Base-by-base conservation (phyloP, 1,140 invertebrate species). In the Apis mellifera region DNA sequence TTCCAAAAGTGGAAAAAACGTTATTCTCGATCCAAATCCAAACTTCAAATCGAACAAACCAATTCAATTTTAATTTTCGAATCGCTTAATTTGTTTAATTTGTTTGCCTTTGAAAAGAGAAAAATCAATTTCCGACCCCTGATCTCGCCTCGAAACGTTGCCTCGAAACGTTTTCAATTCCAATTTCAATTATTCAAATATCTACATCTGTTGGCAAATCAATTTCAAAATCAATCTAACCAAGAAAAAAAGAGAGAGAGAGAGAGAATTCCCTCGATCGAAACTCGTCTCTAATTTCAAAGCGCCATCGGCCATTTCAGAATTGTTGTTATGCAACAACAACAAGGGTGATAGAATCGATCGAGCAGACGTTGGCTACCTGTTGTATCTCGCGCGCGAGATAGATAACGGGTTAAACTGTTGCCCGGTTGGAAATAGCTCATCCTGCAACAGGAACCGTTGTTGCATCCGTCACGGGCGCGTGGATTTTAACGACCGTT, bases 401-500 rank as follows among this genome's bases (percentile, higher is more conserved):
- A 64, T 52, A 62, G 57, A 21, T 73, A 59, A 13, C 69, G 26
- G 26, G 26, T 15, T 57, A 72, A 80, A 55, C 50, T 42, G 32
- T 71, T 57, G 32, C n/a, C 42, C 5, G 54, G 5, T 23, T 42
- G 26, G 9, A n/a, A 76, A 68, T 60, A 50, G 64, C 55, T 82
- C 55, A 68, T 82, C 32, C 74, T 54, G 65, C 74, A 82, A 57
- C 55, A 70, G 75, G 50, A 78, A 82, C 81, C 81, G 81, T 82
- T 82, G 75, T 52, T 60, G 26, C 42, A 77, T 55, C 52, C 74
- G 74, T 65, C 66, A 82, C 66, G 81, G 81, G 19, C 17, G 50
- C 66, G 59, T 23, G 42, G 52, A 82, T 4, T 17, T 82, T 78
- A 78, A 82, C 59, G 75, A 82, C 75, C 81, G 81, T 82, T 82